Evolutionary conservation across 2,888 invertebrate genomes (phyloP).

Genomic region (Agrochola lota): DNA sequence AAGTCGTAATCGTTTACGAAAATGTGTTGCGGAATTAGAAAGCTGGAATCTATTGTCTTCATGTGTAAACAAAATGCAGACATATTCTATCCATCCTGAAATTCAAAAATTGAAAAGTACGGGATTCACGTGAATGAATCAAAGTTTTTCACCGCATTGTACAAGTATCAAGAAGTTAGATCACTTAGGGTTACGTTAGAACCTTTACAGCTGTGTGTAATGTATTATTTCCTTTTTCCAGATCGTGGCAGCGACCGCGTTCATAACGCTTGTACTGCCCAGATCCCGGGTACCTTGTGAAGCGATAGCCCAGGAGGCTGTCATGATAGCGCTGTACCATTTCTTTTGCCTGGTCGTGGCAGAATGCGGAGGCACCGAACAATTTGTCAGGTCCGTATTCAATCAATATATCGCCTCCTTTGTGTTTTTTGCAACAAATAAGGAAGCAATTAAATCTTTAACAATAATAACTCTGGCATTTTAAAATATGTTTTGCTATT

Average conservation of each 20-base stretch:
- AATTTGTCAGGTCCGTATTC: conserved; percentile 86
- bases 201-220: background rate
- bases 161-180: background rate
- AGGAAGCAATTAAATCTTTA: conserved; percentile 60
- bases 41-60: background rate
- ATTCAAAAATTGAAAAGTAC: background rate
- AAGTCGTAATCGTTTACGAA: no score
- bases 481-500: conserved; percentile 40
- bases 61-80: background rate
- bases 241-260: conserved; percentile 91
- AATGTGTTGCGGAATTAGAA: no score
- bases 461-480: conserved; percentile 57
- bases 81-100: background rate
- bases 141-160: background rate
- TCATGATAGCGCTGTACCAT: conserved; percentile 93
- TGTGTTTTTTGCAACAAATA: conserved; percentile 51
- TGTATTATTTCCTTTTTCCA: conserved; percentile 73
- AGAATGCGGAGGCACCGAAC: conserved; percentile 91
- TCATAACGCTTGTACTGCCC: conserved; percentile 91
- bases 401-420: conserved; percentile 29
- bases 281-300: conserved; percentile 92
- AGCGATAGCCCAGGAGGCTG: conserved; percentile 92
- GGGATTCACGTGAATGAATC: background rate
- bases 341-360: conserved; percentile 92
- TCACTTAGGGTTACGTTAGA: background rate